These are phyloP conservation scores for Natator depressus DNA, from an alignment of 2,113 vertebrate genomes.

Conservation along the genomic window DNA sequence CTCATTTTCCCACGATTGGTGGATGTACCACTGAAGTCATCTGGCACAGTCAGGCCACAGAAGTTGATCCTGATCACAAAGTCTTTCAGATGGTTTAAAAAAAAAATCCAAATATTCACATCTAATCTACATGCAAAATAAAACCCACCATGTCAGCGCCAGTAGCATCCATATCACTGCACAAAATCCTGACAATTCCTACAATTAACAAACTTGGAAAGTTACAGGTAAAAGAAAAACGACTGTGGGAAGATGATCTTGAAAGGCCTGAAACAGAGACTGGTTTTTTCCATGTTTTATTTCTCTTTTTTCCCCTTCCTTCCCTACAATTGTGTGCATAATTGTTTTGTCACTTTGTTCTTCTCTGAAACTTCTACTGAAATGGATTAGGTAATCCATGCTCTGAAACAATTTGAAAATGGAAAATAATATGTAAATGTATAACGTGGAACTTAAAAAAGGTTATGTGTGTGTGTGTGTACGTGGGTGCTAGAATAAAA, in stretches of 20 bases:
- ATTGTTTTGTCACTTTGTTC: conserved; percentile 71
- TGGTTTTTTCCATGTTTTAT: conserved; percentile 50
- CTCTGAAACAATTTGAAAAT: conserved; percentile 69
- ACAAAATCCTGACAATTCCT: conserved; percentile 38
- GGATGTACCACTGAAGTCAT: accelerated
- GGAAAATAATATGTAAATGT: conserved; percentile 71
- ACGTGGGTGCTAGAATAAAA: conserved; percentile 74
- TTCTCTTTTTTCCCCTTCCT: conserved; percentile 10
- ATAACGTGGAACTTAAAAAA: conserved; percentile 68
- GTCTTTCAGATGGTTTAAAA: accelerated
- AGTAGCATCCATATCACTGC: not conserved
- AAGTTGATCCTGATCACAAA: accelerated
- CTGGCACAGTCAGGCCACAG: accelerated
- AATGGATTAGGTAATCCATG: conserved; percentile 65
- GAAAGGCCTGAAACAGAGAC: conserved; percentile 63
- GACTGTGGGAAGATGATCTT: conserved; percentile 60
- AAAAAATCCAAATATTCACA: not conserved
- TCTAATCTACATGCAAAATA: not conserved
- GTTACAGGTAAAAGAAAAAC: conserved; percentile 64
- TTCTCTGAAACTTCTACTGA: conserved; percentile 64
- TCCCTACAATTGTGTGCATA: conserved; percentile 46
- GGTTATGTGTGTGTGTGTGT: conserved; percentile 42
- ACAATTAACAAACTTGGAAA: conserved; percentile 65
- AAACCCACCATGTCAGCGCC: not conserved
- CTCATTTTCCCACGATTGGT: accelerated